Conservation (phyloP, 1,140 invertebrate species). For the Euwallacea similis region DNA sequence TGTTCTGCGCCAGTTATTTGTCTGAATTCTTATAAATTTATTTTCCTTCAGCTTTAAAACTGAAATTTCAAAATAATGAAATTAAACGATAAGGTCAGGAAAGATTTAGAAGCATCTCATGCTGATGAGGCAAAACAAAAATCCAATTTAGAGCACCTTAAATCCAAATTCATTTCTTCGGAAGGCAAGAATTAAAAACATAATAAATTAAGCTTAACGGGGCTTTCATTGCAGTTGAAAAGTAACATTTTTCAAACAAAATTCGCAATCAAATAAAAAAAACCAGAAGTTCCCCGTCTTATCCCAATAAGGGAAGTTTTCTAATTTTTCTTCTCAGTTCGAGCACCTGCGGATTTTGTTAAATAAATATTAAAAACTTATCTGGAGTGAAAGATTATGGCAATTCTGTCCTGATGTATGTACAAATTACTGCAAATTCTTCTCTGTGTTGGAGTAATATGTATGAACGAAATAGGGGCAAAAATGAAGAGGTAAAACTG, state of each 20-base stretch:
- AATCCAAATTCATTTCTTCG: slow-evolving; percentile 6
- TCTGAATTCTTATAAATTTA: too few relatives aligned
- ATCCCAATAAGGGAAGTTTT: slow-evolving; percentile 28
- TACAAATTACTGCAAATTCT: too few relatives aligned
- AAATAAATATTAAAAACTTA: slow-evolving; percentile 33
- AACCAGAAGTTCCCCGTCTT: slow-evolving; percentile 1
- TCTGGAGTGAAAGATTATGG: background rate
- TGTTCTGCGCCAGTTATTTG: too few relatives aligned
- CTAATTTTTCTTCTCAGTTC: slow-evolving; percentile 24
- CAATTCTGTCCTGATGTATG: too few relatives aligned
- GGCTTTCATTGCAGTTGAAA: slow-evolving; percentile 20
- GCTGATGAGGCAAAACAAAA: slow-evolving; percentile 4
- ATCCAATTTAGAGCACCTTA: slow-evolving; percentile 5
- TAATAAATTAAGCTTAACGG: slow-evolving; percentile 15
- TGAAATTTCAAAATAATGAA: too few relatives aligned
- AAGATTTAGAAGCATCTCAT: too few relatives aligned
- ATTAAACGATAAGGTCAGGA: too few relatives aligned
- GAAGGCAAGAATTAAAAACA: slow-evolving; percentile 17
- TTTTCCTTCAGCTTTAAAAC: too few relatives aligned
- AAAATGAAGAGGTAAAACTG: too few relatives aligned
- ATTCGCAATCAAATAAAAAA: slow-evolving; percentile 35
- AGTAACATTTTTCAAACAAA: slow-evolving; percentile 26
- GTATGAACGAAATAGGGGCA: too few relatives aligned
- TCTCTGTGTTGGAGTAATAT: too few relatives aligned
- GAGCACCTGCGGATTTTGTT: slow-evolving; percentile 31